Conservation (phyloP, 2,797 vertebrate species). For the Halcyon smyrnensis region DNA sequence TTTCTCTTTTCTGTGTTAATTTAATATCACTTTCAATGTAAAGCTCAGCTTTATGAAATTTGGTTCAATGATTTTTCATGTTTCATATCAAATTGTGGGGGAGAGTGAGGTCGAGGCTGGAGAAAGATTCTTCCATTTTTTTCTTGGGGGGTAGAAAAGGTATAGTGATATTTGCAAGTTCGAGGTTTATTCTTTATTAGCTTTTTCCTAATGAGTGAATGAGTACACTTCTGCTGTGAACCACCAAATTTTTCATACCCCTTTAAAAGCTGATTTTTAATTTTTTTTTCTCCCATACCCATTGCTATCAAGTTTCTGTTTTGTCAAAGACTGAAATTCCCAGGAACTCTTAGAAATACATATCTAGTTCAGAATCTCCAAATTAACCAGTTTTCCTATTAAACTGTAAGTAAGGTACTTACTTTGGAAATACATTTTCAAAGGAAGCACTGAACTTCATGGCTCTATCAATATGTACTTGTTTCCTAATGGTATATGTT, state of each 20-base stretch:
- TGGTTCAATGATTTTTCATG: neutral
- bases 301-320: neutral
- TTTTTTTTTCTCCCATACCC: neutral
- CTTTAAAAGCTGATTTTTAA: neutral
- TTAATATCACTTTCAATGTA: neutral
- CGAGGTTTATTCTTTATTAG: neutral
- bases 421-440: conserved; percentile 34
- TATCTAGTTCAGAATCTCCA: conserved; percentile 29
- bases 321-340: neutral
- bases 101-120: neutral
- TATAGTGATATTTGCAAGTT: neutral
- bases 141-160: neutral
- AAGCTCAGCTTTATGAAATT: neutral
- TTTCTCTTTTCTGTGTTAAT: neutral
- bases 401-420: conserved; percentile 7
- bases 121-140: neutral
- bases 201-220: neutral
- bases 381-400: conserved; percentile 59
- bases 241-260: accelerated
- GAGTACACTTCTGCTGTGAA: neutral
- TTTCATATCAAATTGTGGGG: neutral
- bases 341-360: neutral
- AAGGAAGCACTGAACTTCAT: conserved; percentile 44
- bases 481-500: conserved; percentile 43
- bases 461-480: conserved; percentile 44